phyloP scores from a whole-genome alignment of 2,113 vertebrate species.

The Cromileptes altivelis region DNA sequence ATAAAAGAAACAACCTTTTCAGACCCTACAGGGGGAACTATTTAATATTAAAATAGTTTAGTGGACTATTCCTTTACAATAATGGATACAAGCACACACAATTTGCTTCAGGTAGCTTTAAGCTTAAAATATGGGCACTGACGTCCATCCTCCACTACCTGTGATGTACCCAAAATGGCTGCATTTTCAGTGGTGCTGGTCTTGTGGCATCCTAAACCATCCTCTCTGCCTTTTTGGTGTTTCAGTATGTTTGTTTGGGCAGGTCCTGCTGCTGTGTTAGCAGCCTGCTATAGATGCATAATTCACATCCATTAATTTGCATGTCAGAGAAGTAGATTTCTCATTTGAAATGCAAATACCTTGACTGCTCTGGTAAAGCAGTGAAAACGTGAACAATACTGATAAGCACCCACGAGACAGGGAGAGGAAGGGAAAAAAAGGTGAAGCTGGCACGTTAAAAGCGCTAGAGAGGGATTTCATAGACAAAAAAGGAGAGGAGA shows the following conservation, averaged over 20 bases:
- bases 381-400: constrained; percentile 65
- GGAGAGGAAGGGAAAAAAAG: constrained; percentile 34
- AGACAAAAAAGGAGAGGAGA: constrained; percentile 41
- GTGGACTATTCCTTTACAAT: not conserved
- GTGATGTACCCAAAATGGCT: constrained; percentile 26
- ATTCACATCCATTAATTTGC: constrained; percentile 83
- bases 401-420: constrained; percentile 71
- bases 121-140: not conserved
- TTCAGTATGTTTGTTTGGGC: constrained; percentile 33
- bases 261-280: constrained; percentile 59
- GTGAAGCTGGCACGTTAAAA: constrained; percentile 46
- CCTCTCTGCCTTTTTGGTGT: not conserved
- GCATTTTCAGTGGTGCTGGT: not conserved
- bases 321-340: constrained; percentile 78
- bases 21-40: not conserved
- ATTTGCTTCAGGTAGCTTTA: not conserved
- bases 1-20: not conserved
- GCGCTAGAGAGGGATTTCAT: constrained; percentile 39
- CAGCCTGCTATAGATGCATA: constrained; percentile 76
- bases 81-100: too few species aligned
- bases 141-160: not conserved
- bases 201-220: constrained; percentile 21
- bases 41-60: too few species aligned
- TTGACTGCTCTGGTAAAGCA: constrained; percentile 72
- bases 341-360: constrained; percentile 86